Percentiles rank a stretch among this genome's conserved stretches.
Evolutionary conservation across 23 tunicate genomes (phyloP).

Genomic region (Diplosoma virens): DNA sequence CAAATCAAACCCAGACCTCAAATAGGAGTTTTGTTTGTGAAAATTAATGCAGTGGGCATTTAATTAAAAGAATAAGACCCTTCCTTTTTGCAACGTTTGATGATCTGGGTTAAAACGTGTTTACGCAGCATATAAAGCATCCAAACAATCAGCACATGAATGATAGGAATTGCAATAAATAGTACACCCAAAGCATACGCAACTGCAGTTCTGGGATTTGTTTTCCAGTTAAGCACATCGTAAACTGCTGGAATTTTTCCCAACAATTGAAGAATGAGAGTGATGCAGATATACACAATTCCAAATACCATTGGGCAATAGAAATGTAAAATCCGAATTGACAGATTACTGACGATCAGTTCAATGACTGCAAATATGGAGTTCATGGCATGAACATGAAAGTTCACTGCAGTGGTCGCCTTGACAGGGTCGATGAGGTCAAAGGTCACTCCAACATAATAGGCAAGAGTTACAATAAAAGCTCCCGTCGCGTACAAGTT

Average conservation of each 20-base stretch:
- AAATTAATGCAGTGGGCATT: no score
- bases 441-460: slow-evolving; percentile 39
- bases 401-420: slow-evolving; percentile 23
- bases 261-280: slow-evolving; percentile 30
- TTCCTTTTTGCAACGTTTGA: no score
- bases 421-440: slow-evolving; percentile 22
- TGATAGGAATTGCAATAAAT: slow-evolving; percentile 15
- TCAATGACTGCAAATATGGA: slow-evolving; percentile 34
- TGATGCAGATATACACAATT: slow-evolving; percentile 16
- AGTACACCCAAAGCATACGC: slow-evolving; percentile 14
- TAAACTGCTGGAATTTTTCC: slow-evolving; percentile 27
- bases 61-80: no score
- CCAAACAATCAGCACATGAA: slow-evolving; percentile 1
- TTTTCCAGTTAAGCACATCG: slow-evolving; percentile 42
- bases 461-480: slow-evolving; percentile 15
- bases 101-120: no score
- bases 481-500: slow-evolving; percentile 37
- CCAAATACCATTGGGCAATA: slow-evolving; percentile 32
- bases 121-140: slow-evolving; percentile 22
- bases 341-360: slow-evolving; percentile 7
- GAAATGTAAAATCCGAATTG: slow-evolving; percentile 49
- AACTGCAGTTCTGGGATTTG: slow-evolving; percentile 13
- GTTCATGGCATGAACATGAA: slow-evolving; percentile 59
- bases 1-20: no score
- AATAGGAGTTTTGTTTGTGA: no score